Evolutionary conservation across 2,797 vertebrate species (phyloP).

Genomic region (Falco cherrug): DNA sequence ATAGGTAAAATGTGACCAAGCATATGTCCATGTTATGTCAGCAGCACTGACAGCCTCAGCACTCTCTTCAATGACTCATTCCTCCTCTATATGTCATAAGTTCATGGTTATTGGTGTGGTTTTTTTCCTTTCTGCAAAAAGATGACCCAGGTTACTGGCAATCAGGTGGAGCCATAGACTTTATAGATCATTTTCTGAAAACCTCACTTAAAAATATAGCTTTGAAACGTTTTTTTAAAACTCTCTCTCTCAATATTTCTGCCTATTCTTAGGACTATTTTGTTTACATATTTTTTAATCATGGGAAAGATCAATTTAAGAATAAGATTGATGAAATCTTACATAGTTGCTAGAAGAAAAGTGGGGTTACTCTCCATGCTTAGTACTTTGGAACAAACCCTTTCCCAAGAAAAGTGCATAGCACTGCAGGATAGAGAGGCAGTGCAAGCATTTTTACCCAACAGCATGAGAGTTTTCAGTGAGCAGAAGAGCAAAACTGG

Average conservation of each 20-base stretch:
- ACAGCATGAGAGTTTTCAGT: fast-evolving
- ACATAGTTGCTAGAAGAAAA: background rate
- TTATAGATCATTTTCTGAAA: background rate
- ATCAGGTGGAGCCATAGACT: background rate
- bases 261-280: background rate
- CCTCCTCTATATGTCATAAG: background rate
- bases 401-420: background rate
- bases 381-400: background rate
- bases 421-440: background rate
- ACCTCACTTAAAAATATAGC: background rate
- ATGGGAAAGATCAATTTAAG: background rate
- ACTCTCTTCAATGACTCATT: background rate
- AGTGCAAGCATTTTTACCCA: background rate
- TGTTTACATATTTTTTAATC: background rate
- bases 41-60: background rate
- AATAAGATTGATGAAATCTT: background rate
- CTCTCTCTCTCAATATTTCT: background rate
- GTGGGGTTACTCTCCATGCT: background rate
- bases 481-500: background rate
- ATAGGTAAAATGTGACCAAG: background rate
- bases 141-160: background rate
- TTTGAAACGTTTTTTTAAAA: background rate
- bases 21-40: background rate
- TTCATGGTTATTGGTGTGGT: background rate
- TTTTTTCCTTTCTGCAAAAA: background rate